Evolutionary conservation across 2,888 invertebrate genomes (phyloP), one percentile per base, ranked within the genome.

Genomic region (Agapostemon virescens): DNA sequence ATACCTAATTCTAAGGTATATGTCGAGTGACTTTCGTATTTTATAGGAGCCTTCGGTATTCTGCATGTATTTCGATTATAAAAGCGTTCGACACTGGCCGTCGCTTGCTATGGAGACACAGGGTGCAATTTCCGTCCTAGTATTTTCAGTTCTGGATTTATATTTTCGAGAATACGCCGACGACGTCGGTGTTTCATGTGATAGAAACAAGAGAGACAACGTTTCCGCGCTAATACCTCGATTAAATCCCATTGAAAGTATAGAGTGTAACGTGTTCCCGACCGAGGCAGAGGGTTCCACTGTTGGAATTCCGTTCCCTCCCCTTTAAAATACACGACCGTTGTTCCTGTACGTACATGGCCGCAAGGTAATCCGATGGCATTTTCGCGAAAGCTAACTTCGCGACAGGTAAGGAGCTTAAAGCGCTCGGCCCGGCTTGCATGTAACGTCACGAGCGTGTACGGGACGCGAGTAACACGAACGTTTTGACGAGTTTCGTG

Each of bases 401-500:
- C 30, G 75, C 67, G 77, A 74, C 79, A 77, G 74, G 76, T 81
- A 85, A 73, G 75, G 61, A 79, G 77, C 84, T 81, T 77, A 84
- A 77, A 66, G 71, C 72, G 69, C 73, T 71, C 61, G 38, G 63
- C 38, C 68, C 40, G 30, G 63, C 66, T n/a, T 55, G 73, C 55
- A 52, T 68, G 36, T 7, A 69, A 71, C 70, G 52, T 71, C 70
- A 67, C 63, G 69, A 36, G 64, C 64, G 66, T 69, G 40, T 55
- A 64, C 20, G 68, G 61, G 40, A 63, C 64, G 30, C 69, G 58
- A 38, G 49, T 58, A 64, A 70, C 73, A 58, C 74, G 77, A 77
- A 74, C 64, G 36, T 81, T 77, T 73, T 45, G 77, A 81, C 81
- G 82, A 77, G 73, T 70, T 70, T 77, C 77, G 77, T 70, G 81